Conservation (phyloP, 2,113 vertebrate species). For the Sus scrofa region DNA sequence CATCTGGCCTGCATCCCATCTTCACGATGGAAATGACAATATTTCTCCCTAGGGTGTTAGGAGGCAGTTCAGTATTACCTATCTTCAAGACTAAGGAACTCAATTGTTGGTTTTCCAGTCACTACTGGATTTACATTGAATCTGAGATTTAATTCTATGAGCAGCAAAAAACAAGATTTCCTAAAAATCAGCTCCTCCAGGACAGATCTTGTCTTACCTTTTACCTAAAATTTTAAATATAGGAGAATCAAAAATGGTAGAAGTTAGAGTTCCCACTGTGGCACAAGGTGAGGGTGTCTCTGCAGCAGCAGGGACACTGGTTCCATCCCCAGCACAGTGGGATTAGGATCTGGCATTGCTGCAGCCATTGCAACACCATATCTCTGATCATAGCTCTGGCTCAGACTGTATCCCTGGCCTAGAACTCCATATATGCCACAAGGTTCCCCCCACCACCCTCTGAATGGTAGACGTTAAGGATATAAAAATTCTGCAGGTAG, state of each 20-base stretch:
- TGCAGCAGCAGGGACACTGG: no score
- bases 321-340: no score
- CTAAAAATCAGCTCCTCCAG: constrained; percentile 11
- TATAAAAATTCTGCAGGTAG: constrained; percentile 3
- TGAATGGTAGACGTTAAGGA: neutral
- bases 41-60: neutral
- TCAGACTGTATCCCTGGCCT: no score
- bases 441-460: no score
- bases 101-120: neutral
- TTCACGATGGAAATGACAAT: neutral
- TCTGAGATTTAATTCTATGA: neutral
- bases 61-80: neutral
- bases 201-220: neutral
- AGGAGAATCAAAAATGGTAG: neutral
- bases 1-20: neutral
- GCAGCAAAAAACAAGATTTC: neutral
- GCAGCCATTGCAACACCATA: no score
- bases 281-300: no score
- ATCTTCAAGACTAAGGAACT: neutral
- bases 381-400: no score
- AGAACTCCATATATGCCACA: no score
- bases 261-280: neutral
- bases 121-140: neutral
- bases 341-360: no score
- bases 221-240: neutral